Evolutionary conservation across 2,888 invertebrate genomes (phyloP), one percentile per base, ranked within the genome.

Genomic region (Diogma glabrata): DNA sequence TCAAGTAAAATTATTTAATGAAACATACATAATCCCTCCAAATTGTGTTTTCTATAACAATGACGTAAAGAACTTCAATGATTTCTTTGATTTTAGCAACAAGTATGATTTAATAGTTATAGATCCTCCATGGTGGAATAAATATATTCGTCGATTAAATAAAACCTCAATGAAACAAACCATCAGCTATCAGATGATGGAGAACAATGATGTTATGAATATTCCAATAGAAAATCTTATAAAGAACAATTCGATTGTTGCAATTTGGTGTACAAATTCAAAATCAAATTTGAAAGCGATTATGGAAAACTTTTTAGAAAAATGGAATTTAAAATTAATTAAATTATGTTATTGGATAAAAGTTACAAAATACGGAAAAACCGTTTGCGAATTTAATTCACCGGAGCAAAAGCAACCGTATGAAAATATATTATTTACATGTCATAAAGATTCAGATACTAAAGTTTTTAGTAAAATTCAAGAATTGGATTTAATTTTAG

Each of bases 111-210:
- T 93, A 50, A 76, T 97, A 49, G 70, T 95, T 16, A 73, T 94
- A 57, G 97, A 97, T 72, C 96, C 96, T 26, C 95, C 96, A 0
- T 97, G 96, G 96, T 82, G 84, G 75, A 96, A 96, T 66, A 93
- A 92, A 69, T 94, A 89, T 56, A 90, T 95, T 46, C 79, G 90
- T 60, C 77, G 96, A 55, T 74, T 85, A 62, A 85, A 82, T 38
- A 1, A 24, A 28, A 24, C 45, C 54, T 22, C 40, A 19, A 48
- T 38, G n/a, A 24, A 40, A 24, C 14, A 23, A 38, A 26, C 40
- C 12, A 69, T 51, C 68, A 87, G 87, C 56, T 91, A 92, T 66
- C 69, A 76, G 57, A 87, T 87, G 84, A 76, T 93, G 74, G 77
- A 78, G 57, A 85, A 88, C 63, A 76, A 81, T 56, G 81, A 84